phyloP scores from a whole-genome alignment of 2,113 vertebrate genomes.

The Psammodynastes pulverulentus region DNA sequence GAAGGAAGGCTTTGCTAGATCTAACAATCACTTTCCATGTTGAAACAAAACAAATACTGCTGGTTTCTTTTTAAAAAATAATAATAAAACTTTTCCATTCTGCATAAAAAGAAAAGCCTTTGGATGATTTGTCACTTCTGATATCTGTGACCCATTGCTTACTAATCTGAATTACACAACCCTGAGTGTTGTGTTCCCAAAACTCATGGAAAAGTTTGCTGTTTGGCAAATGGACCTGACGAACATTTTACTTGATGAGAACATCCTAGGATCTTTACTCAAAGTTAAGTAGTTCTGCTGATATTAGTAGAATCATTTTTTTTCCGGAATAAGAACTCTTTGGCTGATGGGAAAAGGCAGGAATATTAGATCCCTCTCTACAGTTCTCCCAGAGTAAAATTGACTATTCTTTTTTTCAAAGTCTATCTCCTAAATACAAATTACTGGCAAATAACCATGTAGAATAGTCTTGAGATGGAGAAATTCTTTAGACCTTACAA shows the following conservation, averaged over 20 bases:
- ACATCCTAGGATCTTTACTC: constrained; percentile 5
- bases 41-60: background rate
- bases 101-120: constrained; percentile 46
- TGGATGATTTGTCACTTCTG: constrained; percentile 27
- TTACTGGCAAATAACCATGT: constrained; percentile 42
- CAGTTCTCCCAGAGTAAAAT: constrained; percentile 10
- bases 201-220: constrained; percentile 40
- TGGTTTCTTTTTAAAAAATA: constrained; percentile 40
- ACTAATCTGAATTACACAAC: constrained; percentile 47
- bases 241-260: constrained; percentile 29
- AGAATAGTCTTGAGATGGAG: constrained; percentile 26
- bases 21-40: background rate
- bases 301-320: constrained; percentile 18
- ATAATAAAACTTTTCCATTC: constrained; percentile 46
- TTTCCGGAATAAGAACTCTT: background rate
- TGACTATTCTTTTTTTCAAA: constrained; percentile 18
- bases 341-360: constrained; percentile 23
- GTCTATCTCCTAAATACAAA: constrained; percentile 43
- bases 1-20: background rate
- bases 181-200: constrained; percentile 40
- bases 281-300: constrained; percentile 2
- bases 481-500: constrained; percentile 40
- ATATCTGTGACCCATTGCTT: constrained; percentile 55
- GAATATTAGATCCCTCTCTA: constrained; percentile 31
- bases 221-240: constrained; percentile 52